phyloP scores from a whole-genome alignment of 2,797 vertebrate species.

The Salmo trutta region DNA sequence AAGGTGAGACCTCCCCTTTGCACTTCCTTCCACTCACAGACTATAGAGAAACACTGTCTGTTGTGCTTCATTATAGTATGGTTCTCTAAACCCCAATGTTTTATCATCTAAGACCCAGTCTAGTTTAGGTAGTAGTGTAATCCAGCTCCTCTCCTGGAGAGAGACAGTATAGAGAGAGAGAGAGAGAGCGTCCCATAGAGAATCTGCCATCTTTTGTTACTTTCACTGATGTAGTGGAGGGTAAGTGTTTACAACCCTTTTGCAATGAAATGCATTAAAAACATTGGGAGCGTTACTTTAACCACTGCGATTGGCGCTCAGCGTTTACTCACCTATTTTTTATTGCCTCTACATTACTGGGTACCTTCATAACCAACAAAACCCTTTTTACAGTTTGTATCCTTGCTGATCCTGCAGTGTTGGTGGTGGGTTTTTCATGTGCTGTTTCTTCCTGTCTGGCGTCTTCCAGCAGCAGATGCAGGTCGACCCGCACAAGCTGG shows the following conservation, averaged over 20 bases:
- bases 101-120: not conserved
- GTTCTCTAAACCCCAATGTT: not conserved
- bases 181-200: not conserved
- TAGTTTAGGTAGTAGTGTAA: not conserved
- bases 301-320: not conserved
- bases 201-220: constrained; percentile 26
- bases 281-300: not conserved
- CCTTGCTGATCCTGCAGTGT: not conserved
- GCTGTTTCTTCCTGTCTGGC: constrained; percentile 49
- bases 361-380: not conserved
- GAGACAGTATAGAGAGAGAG: not conserved
- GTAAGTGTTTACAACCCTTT: not conserved
- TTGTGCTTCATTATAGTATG: not conserved
- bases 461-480: constrained; percentile 96
- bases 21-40: not conserved
- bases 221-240: not conserved
- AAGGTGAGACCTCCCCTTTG: constrained; percentile 83
- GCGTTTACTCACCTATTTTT: not conserved
- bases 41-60: not conserved
- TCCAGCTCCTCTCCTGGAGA: not conserved
- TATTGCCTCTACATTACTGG: too few relatives aligned
- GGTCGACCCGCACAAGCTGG: constrained; percentile 96
- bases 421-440: constrained; percentile 13
- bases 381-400: not conserved
- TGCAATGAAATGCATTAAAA: too few relatives aligned